phyloP scores from a whole-genome alignment of 1,140 invertebrate genomes.

The Cardiocondyla obscurior region DNA sequence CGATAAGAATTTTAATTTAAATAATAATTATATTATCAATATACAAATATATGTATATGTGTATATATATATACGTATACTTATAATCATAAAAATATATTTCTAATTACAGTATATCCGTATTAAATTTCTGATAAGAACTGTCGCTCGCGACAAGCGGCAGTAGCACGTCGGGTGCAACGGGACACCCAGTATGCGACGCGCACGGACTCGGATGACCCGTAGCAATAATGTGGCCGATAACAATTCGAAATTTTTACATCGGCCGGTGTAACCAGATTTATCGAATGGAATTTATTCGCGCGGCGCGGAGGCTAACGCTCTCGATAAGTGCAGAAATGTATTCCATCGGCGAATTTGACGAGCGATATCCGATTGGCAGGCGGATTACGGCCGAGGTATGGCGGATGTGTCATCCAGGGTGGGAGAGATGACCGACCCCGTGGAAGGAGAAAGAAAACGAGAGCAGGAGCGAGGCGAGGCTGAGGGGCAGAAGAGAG shows the following conservation, averaged over 20 bases:
- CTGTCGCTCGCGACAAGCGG: neutral
- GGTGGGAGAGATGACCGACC: conserved; percentile 53
- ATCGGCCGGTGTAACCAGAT: conserved; percentile 13
- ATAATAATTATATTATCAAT: too few relatives aligned
- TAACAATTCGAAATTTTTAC: conserved; percentile 50
- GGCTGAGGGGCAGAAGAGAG: neutral
- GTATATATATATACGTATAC: too few relatives aligned
- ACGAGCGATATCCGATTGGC: conserved; percentile 55
- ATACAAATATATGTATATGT: too few relatives aligned
- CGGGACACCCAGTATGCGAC: conserved; percentile 37
- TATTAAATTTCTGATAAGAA: neutral
- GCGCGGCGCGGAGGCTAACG: conserved; percentile 21
- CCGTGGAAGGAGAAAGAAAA: conserved; percentile 34
- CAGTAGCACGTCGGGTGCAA: neutral
- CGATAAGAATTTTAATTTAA: neutral
- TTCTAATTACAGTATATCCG: neutral
- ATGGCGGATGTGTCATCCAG: conserved; percentile 58
- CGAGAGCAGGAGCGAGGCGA: neutral
- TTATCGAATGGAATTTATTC: conserved; percentile 47
- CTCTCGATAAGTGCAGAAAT: conserved; percentile 46
- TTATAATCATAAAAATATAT: too few relatives aligned
- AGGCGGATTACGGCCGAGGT: conserved; percentile 56
- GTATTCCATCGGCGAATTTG: conserved; percentile 38
- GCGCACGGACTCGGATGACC: conserved; percentile 34
- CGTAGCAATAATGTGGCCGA: conserved; percentile 39